phyloP scores from a whole-genome alignment of 2,888 invertebrate species.

The Tetragnatha montana region DNA sequence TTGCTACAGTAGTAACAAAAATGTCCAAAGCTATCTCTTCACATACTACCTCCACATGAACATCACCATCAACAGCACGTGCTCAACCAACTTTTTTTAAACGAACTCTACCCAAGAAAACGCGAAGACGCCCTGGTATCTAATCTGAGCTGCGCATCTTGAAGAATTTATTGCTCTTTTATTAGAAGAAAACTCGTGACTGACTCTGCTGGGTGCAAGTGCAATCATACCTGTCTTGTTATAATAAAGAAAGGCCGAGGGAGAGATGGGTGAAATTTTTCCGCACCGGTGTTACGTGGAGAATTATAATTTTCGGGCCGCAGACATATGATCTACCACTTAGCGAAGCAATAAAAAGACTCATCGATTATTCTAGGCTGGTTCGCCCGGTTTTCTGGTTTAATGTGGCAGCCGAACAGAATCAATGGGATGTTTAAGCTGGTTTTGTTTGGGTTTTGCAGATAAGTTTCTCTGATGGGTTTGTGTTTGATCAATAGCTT shows the following conservation, averaged over 20 bases:
- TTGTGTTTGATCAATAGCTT: not conserved
- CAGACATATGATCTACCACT: conserved; percentile 16
- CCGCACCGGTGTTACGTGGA: conserved; percentile 23
- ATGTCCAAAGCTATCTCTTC: too few species aligned
- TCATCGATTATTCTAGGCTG: not conserved
- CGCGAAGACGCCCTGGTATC: not conserved
- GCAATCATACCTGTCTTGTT: conserved; percentile 41
- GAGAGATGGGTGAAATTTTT: conserved; percentile 32
- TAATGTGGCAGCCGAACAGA: not conserved
- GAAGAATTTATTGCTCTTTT: conserved; percentile 57
- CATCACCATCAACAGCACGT: not conserved
- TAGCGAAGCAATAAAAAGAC: not conserved
- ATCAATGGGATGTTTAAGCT: not conserved
- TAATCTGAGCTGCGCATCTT: conserved; percentile 49
- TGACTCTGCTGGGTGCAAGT: conserved; percentile 3
- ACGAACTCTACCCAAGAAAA: not conserved
- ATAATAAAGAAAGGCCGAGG: not conserved
- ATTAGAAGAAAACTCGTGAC: conserved; percentile 48
- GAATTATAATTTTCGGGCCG: conserved; percentile 22
- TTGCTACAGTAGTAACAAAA: too few species aligned
- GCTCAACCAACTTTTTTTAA: not conserved
- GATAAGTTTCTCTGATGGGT: not conserved
- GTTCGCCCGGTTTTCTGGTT: not conserved
- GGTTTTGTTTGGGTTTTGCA: not conserved
- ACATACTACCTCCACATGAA: too few species aligned